Evolutionary conservation across 2,797 vertebrate genomes (phyloP).

Genomic region (Trachurus trachurus): DNA sequence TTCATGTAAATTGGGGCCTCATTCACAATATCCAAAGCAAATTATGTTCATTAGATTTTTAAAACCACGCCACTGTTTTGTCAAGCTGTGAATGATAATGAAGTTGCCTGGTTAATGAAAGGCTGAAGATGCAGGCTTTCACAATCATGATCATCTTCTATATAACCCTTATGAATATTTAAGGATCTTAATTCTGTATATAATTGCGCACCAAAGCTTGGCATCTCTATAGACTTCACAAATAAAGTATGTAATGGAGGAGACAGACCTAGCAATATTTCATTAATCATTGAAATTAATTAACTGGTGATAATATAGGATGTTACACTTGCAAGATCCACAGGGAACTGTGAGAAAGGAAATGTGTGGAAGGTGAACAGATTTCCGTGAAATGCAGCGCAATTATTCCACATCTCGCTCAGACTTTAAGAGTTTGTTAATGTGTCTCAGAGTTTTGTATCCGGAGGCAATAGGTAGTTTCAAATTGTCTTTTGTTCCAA

Average conservation of each 20-base stretch:
- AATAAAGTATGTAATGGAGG: conserved; percentile 80
- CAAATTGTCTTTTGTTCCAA: conserved; percentile 36
- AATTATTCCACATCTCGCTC: conserved; percentile 58
- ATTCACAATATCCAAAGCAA: conserved; percentile 82
- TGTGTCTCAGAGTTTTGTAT: conserved; percentile 14
- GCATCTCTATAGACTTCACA: conserved; percentile 82
- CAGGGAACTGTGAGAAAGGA: conserved; percentile 65
- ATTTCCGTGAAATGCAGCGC: conserved; percentile 71
- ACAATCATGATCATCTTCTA: conserved; percentile 84
- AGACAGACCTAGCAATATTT: conserved; percentile 79
- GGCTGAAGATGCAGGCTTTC: conserved; percentile 79
- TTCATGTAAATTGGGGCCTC: conserved; percentile 81
- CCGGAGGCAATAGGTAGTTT: conserved; percentile 30
- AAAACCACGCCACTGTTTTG: conserved; percentile 82
- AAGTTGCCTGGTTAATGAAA: conserved; percentile 84
- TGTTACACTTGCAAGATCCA: conserved; percentile 77
- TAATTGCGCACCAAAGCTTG: conserved; percentile 83
- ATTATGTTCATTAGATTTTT: conserved; percentile 84
- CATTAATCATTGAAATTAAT: conserved; percentile 86
- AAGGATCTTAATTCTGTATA: conserved; percentile 83
- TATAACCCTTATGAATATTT: conserved; percentile 85
- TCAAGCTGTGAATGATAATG: conserved; percentile 87
- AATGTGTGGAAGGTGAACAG: conserved; percentile 51
- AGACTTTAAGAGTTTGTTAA: conserved; percentile 41
- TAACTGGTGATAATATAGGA: conserved; percentile 81